Percentiles rank a stretch among this genome's conserved stretches.
These are phyloP conservation scores for Nymphalis c-album DNA, from an alignment of 2,888 invertebrate species.

Conservation along the genomic window DNA sequence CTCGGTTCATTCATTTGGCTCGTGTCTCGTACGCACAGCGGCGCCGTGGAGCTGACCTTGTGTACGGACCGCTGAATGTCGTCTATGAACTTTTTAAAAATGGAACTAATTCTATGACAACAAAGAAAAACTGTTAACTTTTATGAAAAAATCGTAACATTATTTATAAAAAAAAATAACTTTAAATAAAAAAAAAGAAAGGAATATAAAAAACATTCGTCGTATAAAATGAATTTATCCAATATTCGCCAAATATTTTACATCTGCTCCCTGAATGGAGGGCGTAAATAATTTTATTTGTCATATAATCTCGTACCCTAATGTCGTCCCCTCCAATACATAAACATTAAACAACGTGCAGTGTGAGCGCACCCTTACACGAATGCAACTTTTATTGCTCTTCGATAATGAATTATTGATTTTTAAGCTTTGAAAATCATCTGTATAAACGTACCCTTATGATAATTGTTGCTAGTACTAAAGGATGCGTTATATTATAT, in stretches of 20 bases:
- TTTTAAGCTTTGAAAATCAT: constrained; percentile 16
- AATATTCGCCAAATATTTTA: constrained; percentile 24
- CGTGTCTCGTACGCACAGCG: constrained; percentile 31
- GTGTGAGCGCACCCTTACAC: constrained; percentile 48
- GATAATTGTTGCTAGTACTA: neutral
- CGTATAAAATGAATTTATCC: constrained; percentile 20
- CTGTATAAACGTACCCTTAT: constrained; percentile 1
- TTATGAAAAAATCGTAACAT: too few species aligned
- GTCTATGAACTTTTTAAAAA: neutral
- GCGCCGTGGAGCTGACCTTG: constrained; percentile 41
- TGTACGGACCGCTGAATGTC: constrained; percentile 25
- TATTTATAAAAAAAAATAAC: too few species aligned
- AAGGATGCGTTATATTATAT: too few species aligned
- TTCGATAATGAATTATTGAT: constrained; percentile 43
- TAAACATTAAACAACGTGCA: constrained; percentile 32
- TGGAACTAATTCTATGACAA: neutral
- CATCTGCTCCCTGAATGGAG: constrained; percentile 13
- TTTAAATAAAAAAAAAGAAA: too few species aligned
- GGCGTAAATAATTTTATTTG: constrained; percentile 37
- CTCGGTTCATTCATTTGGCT: constrained; percentile 61
- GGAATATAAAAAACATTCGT: too few species aligned
- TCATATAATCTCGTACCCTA: constrained; percentile 25
- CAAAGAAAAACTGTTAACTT: neutral
- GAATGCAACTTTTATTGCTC: constrained; percentile 41
- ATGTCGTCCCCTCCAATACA: constrained; percentile 14